Evolutionary conservation across 2,113 vertebrate species (phyloP), one percentile per base, ranked within the genome.

Genomic region (Dromaius novaehollandiae): DNA sequence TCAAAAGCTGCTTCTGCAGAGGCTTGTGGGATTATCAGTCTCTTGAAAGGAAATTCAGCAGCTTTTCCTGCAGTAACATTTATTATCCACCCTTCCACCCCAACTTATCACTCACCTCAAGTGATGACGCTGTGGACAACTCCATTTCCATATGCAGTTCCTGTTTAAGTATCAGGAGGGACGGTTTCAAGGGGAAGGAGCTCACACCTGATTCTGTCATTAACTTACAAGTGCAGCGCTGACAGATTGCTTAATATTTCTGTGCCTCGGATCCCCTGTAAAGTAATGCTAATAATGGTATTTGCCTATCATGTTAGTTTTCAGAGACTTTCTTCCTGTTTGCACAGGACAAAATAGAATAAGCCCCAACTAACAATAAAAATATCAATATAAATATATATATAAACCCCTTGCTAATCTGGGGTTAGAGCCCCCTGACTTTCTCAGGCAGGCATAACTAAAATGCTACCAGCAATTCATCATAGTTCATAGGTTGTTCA

Each of bases 11-110:
- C 56, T 96, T 93, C 91, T 86, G 89, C 79, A 89, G 92, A 94
- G 93, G 78, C 95, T 95, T 88, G 85, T 21, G 86, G 95, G 92
- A 96, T 94, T 96, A 95, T 88, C 90, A 85, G 76, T 95, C 77
- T 90, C 95, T 94, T 86, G 83, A 87, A 97, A 96, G 88, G 86
- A 97, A 96, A 93, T 91, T 90, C 91, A 89, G 84, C 82, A 96
- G 63, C 58, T 88, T 93, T 93, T 93, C 81, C 86, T 95, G 90
- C 90, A 87, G 95, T 75, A 91, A 48, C 69, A 32, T 89, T 88
- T 97, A 88, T 93, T 93, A 77, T 85, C 53, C 61, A 82, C 64
- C 46, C 91, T 96, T 90, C 58, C 36, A 93, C 82, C 88, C 87
- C 83, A 58, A 89, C 85, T 77, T 89, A 40, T 94, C 17, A 1